A percentile compares a stretch with the other conserved stretches of the same genome.
phyloP scores from a whole-genome alignment of 2,113 vertebrate genomes.

The Atractosteus spatula region DNA sequence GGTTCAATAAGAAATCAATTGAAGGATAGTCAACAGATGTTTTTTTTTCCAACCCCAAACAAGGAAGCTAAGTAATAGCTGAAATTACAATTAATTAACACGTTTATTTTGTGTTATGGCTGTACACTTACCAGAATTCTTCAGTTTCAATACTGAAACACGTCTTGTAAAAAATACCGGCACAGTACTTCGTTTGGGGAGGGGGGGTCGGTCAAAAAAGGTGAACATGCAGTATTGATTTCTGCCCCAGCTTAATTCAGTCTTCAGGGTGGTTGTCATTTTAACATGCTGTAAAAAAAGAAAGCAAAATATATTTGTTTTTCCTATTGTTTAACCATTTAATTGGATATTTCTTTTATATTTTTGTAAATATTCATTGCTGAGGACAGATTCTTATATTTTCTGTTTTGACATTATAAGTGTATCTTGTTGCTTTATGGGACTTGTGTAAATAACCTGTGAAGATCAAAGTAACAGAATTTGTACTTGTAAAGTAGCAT shows the following conservation, averaged over 20 bases:
- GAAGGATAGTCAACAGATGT: too few species aligned
- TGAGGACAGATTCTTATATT: slow-evolving; percentile 32
- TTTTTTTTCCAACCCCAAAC: too few species aligned
- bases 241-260: slow-evolving; percentile 9
- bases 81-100: too few species aligned
- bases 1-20: too few species aligned
- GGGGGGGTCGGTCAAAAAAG: slow-evolving; percentile 11
- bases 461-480: slow-evolving; percentile 53
- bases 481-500: slow-evolving; percentile 89
- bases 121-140: too few species aligned
- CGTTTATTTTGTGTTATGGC: too few species aligned
- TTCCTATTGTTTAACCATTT: slow-evolving; percentile 44
- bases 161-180: too few species aligned
- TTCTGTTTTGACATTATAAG: slow-evolving; percentile 12
- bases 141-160: too few species aligned
- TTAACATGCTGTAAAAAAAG: slow-evolving; percentile 60
- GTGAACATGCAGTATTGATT: slow-evolving; percentile 49
- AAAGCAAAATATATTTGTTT: slow-evolving; percentile 39
- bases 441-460: slow-evolving; percentile 75
- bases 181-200: not conserved
- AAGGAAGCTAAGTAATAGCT: too few species aligned
- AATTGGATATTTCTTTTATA: slow-evolving; percentile 54
- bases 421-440: slow-evolving; percentile 57
- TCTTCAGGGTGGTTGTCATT: not conserved
- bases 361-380: slow-evolving; percentile 19